Percentiles rank a stretch among this genome's conserved stretches.
These are phyloP conservation scores for Entomobrya multifasciata DNA, from an alignment of 2,888 invertebrate genomes.

Conservation along the genomic window DNA sequence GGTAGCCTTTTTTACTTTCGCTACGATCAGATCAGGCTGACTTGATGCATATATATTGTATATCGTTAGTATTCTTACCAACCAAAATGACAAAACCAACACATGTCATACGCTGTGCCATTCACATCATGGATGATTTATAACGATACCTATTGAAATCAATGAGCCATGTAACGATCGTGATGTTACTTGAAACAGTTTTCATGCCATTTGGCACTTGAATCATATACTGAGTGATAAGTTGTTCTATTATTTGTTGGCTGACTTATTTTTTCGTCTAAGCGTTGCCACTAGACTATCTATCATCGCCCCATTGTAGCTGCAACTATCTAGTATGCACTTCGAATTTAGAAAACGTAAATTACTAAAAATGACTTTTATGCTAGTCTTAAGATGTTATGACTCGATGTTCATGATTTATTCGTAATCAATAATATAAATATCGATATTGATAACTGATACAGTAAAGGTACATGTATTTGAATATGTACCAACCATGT, in stretches of 20 bases:
- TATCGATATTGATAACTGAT: no score
- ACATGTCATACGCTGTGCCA: background rate
- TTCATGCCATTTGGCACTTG: slow-evolving; percentile 61
- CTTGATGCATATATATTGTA: background rate
- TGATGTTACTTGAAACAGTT: slow-evolving; percentile 70
- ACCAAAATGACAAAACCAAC: slow-evolving; percentile 31
- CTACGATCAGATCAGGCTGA: background rate
- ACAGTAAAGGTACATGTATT: no score
- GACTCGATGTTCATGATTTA: no score
- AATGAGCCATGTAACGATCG: slow-evolving; percentile 74
- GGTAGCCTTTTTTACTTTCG: no score
- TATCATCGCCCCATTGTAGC: no score
- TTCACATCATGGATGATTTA: slow-evolving; percentile 64
- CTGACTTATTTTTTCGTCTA: slow-evolving; percentile 26
- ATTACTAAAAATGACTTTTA: no score
- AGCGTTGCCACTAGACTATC: no score
- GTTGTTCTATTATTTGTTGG: slow-evolving; percentile 64
- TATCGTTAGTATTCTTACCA: background rate
- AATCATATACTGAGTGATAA: slow-evolving; percentile 59
- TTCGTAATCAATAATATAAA: no score
- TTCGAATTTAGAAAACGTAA: no score
- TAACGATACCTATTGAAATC: slow-evolving; percentile 66
- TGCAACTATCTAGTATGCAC: no score
- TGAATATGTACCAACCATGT: no score
- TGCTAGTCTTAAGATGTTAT: no score